Evolutionary conservation across 2,797 vertebrate species (phyloP), one percentile per base, ranked within the genome.

Genomic region (Streptopelia turtur): DNA sequence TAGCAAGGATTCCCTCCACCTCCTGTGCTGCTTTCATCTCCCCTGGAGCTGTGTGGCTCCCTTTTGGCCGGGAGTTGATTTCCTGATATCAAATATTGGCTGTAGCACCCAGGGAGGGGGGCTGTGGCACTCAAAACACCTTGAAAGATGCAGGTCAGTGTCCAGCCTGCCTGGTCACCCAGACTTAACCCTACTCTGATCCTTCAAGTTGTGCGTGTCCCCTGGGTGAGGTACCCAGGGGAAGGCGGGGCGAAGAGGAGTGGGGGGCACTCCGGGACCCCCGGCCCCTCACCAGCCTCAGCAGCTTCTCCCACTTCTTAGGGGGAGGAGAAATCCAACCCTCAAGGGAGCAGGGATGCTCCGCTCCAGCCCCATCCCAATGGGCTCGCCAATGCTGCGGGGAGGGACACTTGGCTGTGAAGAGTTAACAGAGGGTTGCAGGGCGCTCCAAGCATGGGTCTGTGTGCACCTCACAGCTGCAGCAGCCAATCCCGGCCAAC

Each of bases 381-480:
- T 16, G 41, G 41, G 41, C 16, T 85, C 35, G 47, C 63, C 56
- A 16, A 33, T 27, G 9, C 49, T 49, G 77, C 15, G 57, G 69
- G 37, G 11, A 64, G 71, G 39, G 69, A 77, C 47, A 2, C 64
- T 39, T 6, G 69, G 3, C 63, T 14, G 16, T 35, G 27, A 95
- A 77, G 91, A 11, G 92, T 96, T 89, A 96, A 90, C 1, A 13
- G 45, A 2, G 71, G 94, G 53, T 50, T 88, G 86, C 83, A 22
- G 82, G 71, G 55, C 11, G 79, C 71, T 88, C 74, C 65, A 0
- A 21, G 79, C 43, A 2, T 59, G 56, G 84, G 75, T 52, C 39
- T 70, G 52, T 9, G 61, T 31, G 83, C 57, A 22, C 77, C 94
- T 91, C 57, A 1, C 35, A 53, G 28, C 11, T 60, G 86, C 71